A percentile compares a stretch with the other conserved stretches of the same genome.
These are phyloP conservation scores for Trialeurodes vaporariorum DNA, from an alignment of 1,140 invertebrate genomes.

Conservation along the genomic window DNA sequence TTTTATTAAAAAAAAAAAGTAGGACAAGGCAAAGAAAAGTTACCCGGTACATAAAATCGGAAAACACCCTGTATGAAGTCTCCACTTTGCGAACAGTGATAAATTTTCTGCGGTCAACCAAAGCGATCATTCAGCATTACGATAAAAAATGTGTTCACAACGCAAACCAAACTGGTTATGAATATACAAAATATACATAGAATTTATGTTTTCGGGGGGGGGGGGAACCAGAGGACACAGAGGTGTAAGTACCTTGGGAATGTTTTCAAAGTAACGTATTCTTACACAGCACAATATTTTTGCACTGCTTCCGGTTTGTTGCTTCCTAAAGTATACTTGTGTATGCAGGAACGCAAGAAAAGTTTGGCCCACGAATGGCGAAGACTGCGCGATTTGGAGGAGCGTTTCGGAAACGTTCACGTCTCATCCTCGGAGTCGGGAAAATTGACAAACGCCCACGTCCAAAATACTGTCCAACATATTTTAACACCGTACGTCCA, in stretches of 20 bases:
- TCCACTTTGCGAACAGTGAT: constrained; percentile 2
- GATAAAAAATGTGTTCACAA: constrained; percentile 14
- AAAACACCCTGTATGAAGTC: constrained; percentile 8
- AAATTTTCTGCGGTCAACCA: too few relatives aligned
- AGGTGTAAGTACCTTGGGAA: constrained; percentile 16
- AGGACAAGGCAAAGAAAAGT: neutral
- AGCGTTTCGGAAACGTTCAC: constrained; percentile 14
- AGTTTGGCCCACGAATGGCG: neutral
- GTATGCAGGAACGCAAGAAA: constrained; percentile 12
- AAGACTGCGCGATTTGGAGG: neutral
- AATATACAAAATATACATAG: constrained; percentile 12
- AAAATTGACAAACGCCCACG: constrained; percentile 16
- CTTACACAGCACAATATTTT: too few relatives aligned
- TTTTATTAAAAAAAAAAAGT: neutral
- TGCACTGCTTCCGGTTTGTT: constrained; percentile 19
- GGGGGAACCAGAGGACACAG: constrained; percentile 9
- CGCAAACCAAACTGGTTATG: constrained; percentile 18
- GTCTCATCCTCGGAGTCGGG: constrained; percentile 16
- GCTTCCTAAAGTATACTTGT: constrained; percentile 14
- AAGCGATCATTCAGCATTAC: constrained; percentile 11
- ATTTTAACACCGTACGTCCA: constrained; percentile 6
- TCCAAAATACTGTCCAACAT: constrained; percentile 10
- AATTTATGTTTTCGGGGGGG: constrained; percentile 10
- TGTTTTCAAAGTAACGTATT: constrained; percentile 21
- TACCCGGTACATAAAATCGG: constrained; percentile 1